Percentiles rank a stretch among this genome's conserved stretches.
Conservation (phyloP, 2,888 invertebrate species). For the Hedychridium roseum region DNA sequence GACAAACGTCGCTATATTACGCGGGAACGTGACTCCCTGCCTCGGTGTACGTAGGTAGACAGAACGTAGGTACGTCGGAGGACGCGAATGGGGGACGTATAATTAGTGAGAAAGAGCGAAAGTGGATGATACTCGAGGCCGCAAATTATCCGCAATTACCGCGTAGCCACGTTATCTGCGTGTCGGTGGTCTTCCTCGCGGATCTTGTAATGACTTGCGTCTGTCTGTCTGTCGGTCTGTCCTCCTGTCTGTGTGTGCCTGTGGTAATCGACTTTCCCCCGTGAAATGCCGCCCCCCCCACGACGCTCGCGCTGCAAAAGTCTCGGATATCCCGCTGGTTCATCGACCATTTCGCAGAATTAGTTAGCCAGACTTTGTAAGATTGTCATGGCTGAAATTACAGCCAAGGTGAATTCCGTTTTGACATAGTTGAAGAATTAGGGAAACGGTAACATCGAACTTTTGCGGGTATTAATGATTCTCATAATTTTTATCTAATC, state of each 20-base stretch:
- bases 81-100: slow-evolving; percentile 13
- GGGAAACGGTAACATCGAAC: too few relatives aligned
- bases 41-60: background rate
- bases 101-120: slow-evolving; percentile 16
- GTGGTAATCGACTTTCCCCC: slow-evolving; percentile 6
- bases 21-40: too few relatives aligned
- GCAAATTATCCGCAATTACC: slow-evolving; percentile 40
- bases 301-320: slow-evolving; percentile 11
- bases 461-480: too few relatives aligned
- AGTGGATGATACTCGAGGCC: slow-evolving; percentile 28
- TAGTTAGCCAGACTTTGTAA: too few relatives aligned
- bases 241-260: slow-evolving; percentile 6
- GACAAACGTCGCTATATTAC: too few relatives aligned
- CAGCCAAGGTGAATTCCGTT: too few relatives aligned
- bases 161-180: slow-evolving; percentile 20
- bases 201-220: too few relatives aligned
- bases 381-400: too few relatives aligned
- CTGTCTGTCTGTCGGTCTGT: slow-evolving; percentile 3
- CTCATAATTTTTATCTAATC: too few relatives aligned
- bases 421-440: too few relatives aligned
- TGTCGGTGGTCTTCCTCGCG: too few relatives aligned
- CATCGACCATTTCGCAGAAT: too few relatives aligned
- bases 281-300: slow-evolving; percentile 11
- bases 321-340: background rate
- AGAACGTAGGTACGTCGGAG: slow-evolving; percentile 3